Percentiles rank a stretch among this genome's conserved stretches.
These are phyloP conservation scores for Porites divaricata DNA, from an alignment of 92 coral and sea anemone genomes.

Conservation along the genomic window DNA sequence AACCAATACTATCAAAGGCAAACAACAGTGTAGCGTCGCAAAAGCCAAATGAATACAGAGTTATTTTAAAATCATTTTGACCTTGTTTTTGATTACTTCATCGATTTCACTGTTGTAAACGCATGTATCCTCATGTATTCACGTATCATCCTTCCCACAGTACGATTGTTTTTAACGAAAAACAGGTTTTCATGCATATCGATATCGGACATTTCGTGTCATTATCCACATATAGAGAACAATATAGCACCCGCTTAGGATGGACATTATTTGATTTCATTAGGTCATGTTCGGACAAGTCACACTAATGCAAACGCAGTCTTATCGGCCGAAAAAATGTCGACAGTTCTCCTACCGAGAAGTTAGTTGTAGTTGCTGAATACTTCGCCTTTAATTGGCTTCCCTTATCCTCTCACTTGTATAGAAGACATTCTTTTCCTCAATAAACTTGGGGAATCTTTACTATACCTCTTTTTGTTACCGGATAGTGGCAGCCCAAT, in stretches of 20 bases:
- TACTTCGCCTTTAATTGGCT: not conserved
- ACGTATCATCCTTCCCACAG: not conserved
- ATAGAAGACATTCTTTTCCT: not conserved
- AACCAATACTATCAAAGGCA: no score
- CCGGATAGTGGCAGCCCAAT: not conserved
- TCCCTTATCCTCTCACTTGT: not conserved
- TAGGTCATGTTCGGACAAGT: conserved; percentile 23
- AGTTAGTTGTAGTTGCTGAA: not conserved
- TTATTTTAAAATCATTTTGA: no score
- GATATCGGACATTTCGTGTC: conserved; percentile 9
- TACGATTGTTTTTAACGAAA: conserved; percentile 16
- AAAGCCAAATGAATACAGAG: no score
- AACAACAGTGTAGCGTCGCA: no score
- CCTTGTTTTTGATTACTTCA: no score
- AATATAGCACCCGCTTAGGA: conserved; percentile 1
- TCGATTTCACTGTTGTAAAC: no score
- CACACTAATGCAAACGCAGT: not conserved
- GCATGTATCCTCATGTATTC: no score
- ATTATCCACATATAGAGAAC: not conserved
- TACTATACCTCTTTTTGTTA: not conserved
- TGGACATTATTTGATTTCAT: not conserved
- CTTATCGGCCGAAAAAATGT: not conserved
- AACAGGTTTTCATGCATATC: conserved; percentile 3
- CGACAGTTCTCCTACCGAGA: not conserved
- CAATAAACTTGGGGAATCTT: no score